Evolutionary conservation across 1,140 invertebrate species (phyloP), one percentile per base, ranked within the genome.

Genomic region (Drosophila lini): DNA sequence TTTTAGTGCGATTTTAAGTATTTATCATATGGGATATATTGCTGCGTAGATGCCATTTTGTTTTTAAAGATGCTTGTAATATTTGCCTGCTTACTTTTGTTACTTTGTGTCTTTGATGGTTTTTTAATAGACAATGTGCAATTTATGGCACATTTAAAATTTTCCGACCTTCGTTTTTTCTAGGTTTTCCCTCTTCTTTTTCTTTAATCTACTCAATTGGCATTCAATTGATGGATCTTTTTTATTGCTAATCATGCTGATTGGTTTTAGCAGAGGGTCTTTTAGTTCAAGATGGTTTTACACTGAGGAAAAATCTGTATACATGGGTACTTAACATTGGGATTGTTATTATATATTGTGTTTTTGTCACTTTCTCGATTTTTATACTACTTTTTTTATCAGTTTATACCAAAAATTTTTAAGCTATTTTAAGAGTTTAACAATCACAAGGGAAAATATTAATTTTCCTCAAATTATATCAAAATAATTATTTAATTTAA

Each of bases 241-340:
- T 64, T 65, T 77, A 52, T 32, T 57, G 55, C 75, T 60, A 56
- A 78, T 79, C 76, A 79, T 47, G 38, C 48, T 65, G 40, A 79
- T 62, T 38, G 53, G 47, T 53, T 52, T 64, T 42, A 25, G 31
- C 32, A 40, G 38, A 42, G n/a, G 25, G n/a, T 55, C 40, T 53
- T 34, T 1, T 4, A 45, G 16, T 9, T 40, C 11, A 22, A 9
- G 25, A 22, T 31, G 38, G 2, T 47, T 13, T 9, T 19, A 31
- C 41, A 60, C 22, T 36, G 32, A n/a, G 5, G 11, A 34, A 44
- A 22, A 16, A 4, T 28, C 5, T 3, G 3, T 11, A 9, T n/a
- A 10, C 9, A 45, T 45, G 7, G 15, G 3, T 16, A 42, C 9
- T 19, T 4, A 42, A 42, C 9, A 16, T 38, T 10, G 10, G 15